Percentiles rank a stretch among this genome's conserved stretches.
These are phyloP conservation scores for Champsocephalus gunnari DNA, from an alignment of 2,797 vertebrate genomes.

Conservation along the genomic window DNA sequence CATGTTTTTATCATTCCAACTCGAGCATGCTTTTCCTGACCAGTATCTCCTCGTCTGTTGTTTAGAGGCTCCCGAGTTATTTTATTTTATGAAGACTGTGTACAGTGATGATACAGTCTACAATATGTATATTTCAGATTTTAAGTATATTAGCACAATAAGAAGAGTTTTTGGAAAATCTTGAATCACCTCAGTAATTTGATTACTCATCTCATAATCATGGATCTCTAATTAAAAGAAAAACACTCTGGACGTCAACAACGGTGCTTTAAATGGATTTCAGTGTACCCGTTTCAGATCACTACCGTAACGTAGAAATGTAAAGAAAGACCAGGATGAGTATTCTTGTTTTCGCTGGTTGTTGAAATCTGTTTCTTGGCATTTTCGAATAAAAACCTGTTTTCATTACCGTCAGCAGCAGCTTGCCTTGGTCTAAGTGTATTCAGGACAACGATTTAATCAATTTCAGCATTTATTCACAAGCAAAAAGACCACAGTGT, in stretches of 20 bases:
- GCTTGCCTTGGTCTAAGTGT: not conserved
- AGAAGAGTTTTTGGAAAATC: constrained; percentile 16
- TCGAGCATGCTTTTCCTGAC: constrained; percentile 29
- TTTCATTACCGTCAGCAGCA: constrained; percentile 51
- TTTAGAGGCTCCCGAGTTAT: constrained; percentile 46
- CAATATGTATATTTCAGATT: constrained; percentile 59
- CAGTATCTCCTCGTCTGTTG: constrained; percentile 23
- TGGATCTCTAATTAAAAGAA: constrained; percentile 22
- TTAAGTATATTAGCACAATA: constrained; percentile 58
- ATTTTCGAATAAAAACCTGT: constrained; percentile 72
- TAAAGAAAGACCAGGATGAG: constrained; percentile 25
- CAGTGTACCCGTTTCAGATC: constrained; percentile 51
- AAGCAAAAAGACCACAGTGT: constrained; percentile 73
- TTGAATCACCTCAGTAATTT: constrained; percentile 20
- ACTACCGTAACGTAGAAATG: constrained; percentile 28
- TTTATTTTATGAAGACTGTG: constrained; percentile 41
- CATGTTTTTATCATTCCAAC: constrained; percentile 37
- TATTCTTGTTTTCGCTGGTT: constrained; percentile 41
- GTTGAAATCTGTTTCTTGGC: constrained; percentile 53
- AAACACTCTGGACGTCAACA: constrained; percentile 34
- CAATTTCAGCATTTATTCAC: constrained; percentile 81
- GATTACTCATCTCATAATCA: constrained; percentile 28
- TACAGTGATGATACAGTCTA: constrained; percentile 35
- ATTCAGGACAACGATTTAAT: constrained; percentile 44
- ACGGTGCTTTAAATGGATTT: constrained; percentile 42